A percentile compares a stretch with the other conserved stretches of the same genome.
Conservation (phyloP, 2,888 invertebrate species). For the Polydrusus cervinus region DNA sequence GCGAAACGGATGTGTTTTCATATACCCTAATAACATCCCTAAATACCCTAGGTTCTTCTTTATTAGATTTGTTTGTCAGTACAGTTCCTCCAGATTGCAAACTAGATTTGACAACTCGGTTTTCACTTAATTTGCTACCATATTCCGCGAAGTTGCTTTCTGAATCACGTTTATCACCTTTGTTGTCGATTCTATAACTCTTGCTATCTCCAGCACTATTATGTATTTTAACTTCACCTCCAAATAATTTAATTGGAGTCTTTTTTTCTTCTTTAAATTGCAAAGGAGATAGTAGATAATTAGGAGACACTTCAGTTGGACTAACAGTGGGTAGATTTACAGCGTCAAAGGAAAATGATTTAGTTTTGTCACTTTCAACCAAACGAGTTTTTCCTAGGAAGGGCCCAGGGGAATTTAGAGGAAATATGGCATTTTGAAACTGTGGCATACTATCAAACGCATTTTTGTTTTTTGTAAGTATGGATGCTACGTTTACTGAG, state of each 20-base stretch:
- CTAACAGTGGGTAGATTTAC: conserved; percentile 58
- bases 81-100: conserved; percentile 89
- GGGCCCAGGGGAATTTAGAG: conserved; percentile 88
- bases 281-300: conserved; percentile 64
- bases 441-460: conserved; percentile 70
- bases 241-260: conserved; percentile 79
- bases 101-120: conserved; percentile 85
- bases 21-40: conserved; percentile 67
- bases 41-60: conserved; percentile 60
- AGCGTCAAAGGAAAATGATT: conserved; percentile 70
- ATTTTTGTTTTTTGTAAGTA: conserved; percentile 70
- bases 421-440: conserved; percentile 69
- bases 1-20: conserved; percentile 63
- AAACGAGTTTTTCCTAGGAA: conserved; percentile 87
- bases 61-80: conserved; percentile 67
- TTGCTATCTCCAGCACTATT: conserved; percentile 82
- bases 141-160: conserved; percentile 62
- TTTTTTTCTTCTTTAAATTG: conserved; percentile 66
- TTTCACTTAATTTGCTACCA: conserved; percentile 67
- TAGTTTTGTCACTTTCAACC: conserved; percentile 76
- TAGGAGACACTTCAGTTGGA: conserved; percentile 56
- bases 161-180: conserved; percentile 61
- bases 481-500: conserved; percentile 71
- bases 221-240: conserved; percentile 85
- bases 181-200: conserved; percentile 69